Evolutionary conservation across 2,797 vertebrate genomes (phyloP), one percentile per base, ranked within the genome.

Genomic region (Chaetodon trifasciatus): DNA sequence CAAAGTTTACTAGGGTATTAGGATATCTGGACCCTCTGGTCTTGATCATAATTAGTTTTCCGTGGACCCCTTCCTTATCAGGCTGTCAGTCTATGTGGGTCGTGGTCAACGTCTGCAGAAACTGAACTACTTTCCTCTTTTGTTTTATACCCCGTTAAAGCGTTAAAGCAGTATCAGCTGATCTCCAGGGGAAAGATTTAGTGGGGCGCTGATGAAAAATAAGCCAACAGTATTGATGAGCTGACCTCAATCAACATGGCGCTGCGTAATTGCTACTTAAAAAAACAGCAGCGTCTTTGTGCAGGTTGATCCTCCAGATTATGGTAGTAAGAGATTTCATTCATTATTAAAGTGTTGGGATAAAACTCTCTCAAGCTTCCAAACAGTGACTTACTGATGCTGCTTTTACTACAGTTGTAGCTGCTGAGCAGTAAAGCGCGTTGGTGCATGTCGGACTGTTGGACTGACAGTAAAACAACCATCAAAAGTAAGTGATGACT

Each of bases 121-220:
- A 60, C 15, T 88, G 85, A 89, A 73, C 92, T 86, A 92, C 78
- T 93, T 91, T 89, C 69, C 53, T 24, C 63, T 61, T 70, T 63
- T 58, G 13, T 79, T 42, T 42, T 42, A 10, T 42, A 32, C 28
- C 28, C 28, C 28, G 28, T 42, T 42, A 60, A 56, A 35, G 40
- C 67, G 66, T 63, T 73, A 75, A 87, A 79, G 60, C 52, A 68
- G 42, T n/a, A 77, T 2, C 65, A 55, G 37, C 44, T 60, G 44
- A 75, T 89, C 84, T 88, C 86, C 39, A 60, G 81, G 76, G 83
- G 35, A 16, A 49, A 40, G 56, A 68, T 79, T 86, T 72, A 84
- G 74, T 64, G 69, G 83, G 28, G 28, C 28, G 28, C 4, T 32
- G 42, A 77, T 37, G 52, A 82, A 84, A 82, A 79, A 83, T 57